phyloP scores from a whole-genome alignment of 2,888 invertebrate genomes.

The Anoplius nigerrimus region DNA sequence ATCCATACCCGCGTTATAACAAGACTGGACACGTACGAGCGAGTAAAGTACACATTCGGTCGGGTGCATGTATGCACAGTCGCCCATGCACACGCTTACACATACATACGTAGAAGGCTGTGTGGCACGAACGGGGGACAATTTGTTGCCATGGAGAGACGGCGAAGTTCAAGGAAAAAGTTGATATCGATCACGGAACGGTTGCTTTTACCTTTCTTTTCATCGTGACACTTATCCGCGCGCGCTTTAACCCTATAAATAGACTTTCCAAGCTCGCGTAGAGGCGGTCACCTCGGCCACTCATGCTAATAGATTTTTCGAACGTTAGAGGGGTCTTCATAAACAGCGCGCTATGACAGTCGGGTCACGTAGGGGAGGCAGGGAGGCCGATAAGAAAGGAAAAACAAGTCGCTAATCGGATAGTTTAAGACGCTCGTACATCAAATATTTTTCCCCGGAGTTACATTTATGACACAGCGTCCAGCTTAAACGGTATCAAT shows the following conservation, averaged over 20 bases:
- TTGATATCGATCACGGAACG: conserved; percentile 33
- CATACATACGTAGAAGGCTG: background rate
- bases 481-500: too few relatives aligned
- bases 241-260: conserved; percentile 6
- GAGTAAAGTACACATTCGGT: too few relatives aligned
- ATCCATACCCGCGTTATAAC: background rate
- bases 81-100: background rate
- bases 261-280: conserved; percentile 9
- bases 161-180: conserved; percentile 42
- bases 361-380: too few relatives aligned
- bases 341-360: too few relatives aligned
- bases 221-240: background rate
- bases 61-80: background rate
- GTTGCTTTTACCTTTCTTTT: conserved; percentile 26
- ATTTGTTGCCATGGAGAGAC: conserved; percentile 23
- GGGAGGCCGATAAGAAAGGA: too few relatives aligned
- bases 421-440: too few relatives aligned
- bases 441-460: too few relatives aligned
- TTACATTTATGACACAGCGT: too few relatives aligned
- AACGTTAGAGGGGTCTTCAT: too few relatives aligned
- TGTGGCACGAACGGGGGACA: conserved; percentile 7
- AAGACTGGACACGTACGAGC: background rate
- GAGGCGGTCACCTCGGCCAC: background rate
- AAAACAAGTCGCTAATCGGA: too few relatives aligned
- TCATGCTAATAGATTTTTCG: too few relatives aligned